These are phyloP conservation scores for Cydia pomonella DNA, from an alignment of 1,140 invertebrate species.

Conservation along the genomic window DNA sequence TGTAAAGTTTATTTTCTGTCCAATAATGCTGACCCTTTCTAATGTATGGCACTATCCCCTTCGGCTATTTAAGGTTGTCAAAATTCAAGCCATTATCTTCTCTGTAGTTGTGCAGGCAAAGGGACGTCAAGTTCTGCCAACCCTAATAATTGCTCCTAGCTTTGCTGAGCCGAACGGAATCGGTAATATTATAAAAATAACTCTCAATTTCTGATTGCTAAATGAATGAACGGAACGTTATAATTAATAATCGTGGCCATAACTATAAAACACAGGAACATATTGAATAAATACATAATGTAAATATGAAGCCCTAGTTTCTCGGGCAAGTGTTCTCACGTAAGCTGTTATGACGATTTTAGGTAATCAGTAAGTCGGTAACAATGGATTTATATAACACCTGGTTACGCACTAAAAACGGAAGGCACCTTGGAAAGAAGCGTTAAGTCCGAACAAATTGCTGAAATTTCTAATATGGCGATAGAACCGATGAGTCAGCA, in stretches of 20 bases:
- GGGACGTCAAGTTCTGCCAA: too few relatives aligned
- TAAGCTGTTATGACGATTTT: conserved; percentile 49
- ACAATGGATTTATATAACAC: conserved; percentile 63
- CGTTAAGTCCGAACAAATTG: conserved; percentile 46
- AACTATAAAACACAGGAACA: neutral
- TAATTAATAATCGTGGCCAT: neutral
- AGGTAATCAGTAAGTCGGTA: conserved; percentile 41
- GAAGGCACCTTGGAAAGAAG: conserved; percentile 52
- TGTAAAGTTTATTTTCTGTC: too few relatives aligned
- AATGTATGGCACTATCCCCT: too few relatives aligned
- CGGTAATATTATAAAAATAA: too few relatives aligned
- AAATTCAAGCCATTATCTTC: too few relatives aligned
- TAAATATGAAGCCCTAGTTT: conserved; percentile 31
- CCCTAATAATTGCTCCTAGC: too few relatives aligned
- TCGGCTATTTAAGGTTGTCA: too few relatives aligned
- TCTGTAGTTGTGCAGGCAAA: too few relatives aligned
- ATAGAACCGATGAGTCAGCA: conserved; percentile 10
- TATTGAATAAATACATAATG: conserved; percentile 32
- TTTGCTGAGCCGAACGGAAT: too few relatives aligned
- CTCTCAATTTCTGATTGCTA: too few relatives aligned
- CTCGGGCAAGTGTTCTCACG: conserved; percentile 37
- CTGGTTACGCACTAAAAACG: conserved; percentile 53
- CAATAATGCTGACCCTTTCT: too few relatives aligned
- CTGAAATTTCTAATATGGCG: conserved; percentile 18
- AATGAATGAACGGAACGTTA: neutral